phyloP scores from a whole-genome alignment of 2,888 invertebrate species.

The Augochlorella aurata region DNA sequence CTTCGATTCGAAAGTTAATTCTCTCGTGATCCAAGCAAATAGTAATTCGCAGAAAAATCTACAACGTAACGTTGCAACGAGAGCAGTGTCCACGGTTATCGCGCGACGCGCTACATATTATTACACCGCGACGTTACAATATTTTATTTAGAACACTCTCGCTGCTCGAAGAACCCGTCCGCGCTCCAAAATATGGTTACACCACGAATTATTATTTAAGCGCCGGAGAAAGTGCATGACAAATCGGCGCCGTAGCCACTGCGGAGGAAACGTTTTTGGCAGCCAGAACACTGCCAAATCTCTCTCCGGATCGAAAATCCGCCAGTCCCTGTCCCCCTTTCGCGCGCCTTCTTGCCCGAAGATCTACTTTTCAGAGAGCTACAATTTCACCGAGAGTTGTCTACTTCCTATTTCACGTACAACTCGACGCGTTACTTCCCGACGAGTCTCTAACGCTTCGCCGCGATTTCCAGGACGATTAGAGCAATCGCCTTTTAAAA shows the following conservation, averaged over 20 bases:
- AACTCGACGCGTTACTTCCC: not conserved
- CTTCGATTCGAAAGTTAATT: too few relatives aligned
- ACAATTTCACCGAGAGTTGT: not conserved
- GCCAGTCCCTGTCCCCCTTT: not conserved
- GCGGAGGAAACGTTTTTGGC: conserved; percentile 24
- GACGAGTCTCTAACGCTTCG: not conserved
- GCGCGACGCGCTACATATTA: too few relatives aligned
- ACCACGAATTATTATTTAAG: conserved; percentile 48
- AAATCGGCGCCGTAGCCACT: not conserved
- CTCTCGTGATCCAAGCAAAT: too few relatives aligned
- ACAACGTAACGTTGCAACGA: too few relatives aligned
- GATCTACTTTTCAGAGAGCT: conserved; percentile 26
- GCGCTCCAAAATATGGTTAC: conserved; percentile 39
- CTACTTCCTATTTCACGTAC: not conserved
- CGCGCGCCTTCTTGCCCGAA: not conserved
- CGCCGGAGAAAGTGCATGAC: conserved; percentile 54
- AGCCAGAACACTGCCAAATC: not conserved
- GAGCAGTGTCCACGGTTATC: too few relatives aligned
- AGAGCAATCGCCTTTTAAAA: too few relatives aligned
- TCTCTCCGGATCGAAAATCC: conserved; percentile 18
- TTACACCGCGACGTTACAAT: too few relatives aligned
- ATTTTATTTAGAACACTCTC: conserved; percentile 29
- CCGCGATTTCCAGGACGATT: too few relatives aligned
- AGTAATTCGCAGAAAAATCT: too few relatives aligned
- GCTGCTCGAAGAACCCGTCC: conserved; percentile 13